A percentile compares a stretch with the other conserved stretches of the same genome.
Evolutionary conservation across 2,888 invertebrate species (phyloP).

Genomic region (Trissoscelio sp.): DNA sequence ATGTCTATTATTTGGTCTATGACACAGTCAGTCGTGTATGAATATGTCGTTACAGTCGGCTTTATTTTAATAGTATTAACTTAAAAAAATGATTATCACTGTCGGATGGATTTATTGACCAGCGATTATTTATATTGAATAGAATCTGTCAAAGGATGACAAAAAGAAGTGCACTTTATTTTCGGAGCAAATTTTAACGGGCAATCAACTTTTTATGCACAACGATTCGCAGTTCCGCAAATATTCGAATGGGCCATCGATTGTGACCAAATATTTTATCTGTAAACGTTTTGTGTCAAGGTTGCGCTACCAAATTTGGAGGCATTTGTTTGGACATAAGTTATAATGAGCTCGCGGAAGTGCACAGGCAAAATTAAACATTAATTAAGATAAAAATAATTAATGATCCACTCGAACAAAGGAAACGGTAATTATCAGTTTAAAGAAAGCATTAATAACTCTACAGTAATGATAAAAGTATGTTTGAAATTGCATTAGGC

Average conservation of each 20-base stretch:
- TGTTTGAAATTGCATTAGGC: too few species aligned
- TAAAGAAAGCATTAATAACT: too few species aligned
- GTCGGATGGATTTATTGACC: too few species aligned
- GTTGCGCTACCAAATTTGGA: slow-evolving; percentile 6
- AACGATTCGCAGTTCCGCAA: slow-evolving; percentile 2
- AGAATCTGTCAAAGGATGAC: slow-evolving; percentile 1
- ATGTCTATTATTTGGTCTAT: too few species aligned
- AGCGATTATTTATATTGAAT: background rate
- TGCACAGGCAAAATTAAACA: too few species aligned
- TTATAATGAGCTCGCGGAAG: background rate
- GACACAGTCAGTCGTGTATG: background rate
- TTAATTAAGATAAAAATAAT: too few species aligned
- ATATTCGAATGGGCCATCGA: slow-evolving; percentile 21
- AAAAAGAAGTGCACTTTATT: background rate
- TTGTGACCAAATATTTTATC: slow-evolving; percentile 40
- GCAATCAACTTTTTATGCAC: slow-evolving; percentile 19
- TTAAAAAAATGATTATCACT: background rate
- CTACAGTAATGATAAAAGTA: too few species aligned
- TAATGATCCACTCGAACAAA: too few species aligned
- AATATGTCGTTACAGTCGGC: background rate
- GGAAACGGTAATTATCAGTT: too few species aligned
- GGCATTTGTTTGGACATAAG: background rate
- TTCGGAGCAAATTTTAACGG: background rate
- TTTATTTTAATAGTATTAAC: slow-evolving; percentile 7
- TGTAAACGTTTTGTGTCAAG: slow-evolving; percentile 18